These are phyloP conservation scores for Eristalis arbustorum DNA, from an alignment of 2,888 invertebrate genomes.

Conservation along the genomic window DNA sequence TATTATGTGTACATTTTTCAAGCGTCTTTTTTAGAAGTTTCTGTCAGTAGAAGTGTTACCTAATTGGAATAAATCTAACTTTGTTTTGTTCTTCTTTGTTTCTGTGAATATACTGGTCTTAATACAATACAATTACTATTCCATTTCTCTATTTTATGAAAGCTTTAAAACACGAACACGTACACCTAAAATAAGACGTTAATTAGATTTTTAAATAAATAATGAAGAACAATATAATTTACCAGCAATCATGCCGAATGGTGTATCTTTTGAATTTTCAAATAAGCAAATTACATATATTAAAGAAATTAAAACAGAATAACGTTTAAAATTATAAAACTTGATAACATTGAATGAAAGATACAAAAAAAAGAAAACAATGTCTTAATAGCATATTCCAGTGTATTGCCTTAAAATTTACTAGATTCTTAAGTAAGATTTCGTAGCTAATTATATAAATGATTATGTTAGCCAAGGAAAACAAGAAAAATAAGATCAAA, in stretches of 20 bases:
- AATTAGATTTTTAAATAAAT: conserved; percentile 48
- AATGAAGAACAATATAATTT: conserved; percentile 39
- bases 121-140: not conserved
- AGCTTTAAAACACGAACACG: conserved; percentile 55
- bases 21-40: conserved; percentile 10
- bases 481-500: not conserved
- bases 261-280: conserved; percentile 38
- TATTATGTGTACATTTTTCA: conserved; percentile 44
- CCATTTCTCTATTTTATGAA: conserved; percentile 56
- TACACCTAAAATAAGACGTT: conserved; percentile 56
- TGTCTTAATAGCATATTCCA: conserved; percentile 72
- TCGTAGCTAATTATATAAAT: conserved; percentile 56
- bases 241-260: conserved; percentile 48
- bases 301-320: conserved; percentile 14
- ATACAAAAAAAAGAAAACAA: conserved; percentile 39
- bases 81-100: conserved; percentile 13
- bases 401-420: conserved; percentile 72
- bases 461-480: conserved; percentile 59
- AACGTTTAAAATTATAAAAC: conserved; percentile 21
- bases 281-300: conserved; percentile 26
- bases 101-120: conserved; percentile 32
- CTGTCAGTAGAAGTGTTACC: not conserved
- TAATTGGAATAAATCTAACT: not conserved
- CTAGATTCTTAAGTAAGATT: conserved; percentile 65
- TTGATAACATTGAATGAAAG: conserved; percentile 8